Evolutionary conservation across 2,113 vertebrate species (phyloP).

Genomic region (Rhagologus leucostigma): DNA sequence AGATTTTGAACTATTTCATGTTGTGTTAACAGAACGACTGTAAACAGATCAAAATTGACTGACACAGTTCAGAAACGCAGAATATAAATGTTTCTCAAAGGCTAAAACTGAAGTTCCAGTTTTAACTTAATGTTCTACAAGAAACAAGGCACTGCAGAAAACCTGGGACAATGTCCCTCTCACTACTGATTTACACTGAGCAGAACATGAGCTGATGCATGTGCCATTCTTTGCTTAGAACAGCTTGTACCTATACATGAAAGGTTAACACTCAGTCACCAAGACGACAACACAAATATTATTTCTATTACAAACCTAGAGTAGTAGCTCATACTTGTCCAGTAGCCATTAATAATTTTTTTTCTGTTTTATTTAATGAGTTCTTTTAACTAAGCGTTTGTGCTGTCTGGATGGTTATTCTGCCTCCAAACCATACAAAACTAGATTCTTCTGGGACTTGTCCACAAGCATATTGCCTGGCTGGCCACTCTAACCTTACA

Average conservation of each 20-base stretch:
- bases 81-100: neutral
- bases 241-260: conserved; percentile 28
- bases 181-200: neutral
- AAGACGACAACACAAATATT: conserved; percentile 54
- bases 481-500: neutral
- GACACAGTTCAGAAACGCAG: neutral
- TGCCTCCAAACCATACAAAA: neutral
- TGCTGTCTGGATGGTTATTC: neutral
- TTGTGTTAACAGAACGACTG: neutral
- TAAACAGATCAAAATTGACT: neutral
- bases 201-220: neutral
- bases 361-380: neutral
- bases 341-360: conserved; percentile 11
- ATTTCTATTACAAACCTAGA: neutral
- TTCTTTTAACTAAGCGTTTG: neutral
- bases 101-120: neutral
- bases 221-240: neutral
- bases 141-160: neutral
- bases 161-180: neutral
- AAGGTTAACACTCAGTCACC: conserved; percentile 17
- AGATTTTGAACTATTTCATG: neutral
- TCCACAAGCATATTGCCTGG: neutral
- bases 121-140: neutral
- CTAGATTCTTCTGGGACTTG: neutral
- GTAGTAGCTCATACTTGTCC: conserved; percentile 40